These are phyloP conservation scores for Megaustenia siamemsis DNA, from an alignment of 2,888 invertebrate species.

Conservation along the genomic window DNA sequence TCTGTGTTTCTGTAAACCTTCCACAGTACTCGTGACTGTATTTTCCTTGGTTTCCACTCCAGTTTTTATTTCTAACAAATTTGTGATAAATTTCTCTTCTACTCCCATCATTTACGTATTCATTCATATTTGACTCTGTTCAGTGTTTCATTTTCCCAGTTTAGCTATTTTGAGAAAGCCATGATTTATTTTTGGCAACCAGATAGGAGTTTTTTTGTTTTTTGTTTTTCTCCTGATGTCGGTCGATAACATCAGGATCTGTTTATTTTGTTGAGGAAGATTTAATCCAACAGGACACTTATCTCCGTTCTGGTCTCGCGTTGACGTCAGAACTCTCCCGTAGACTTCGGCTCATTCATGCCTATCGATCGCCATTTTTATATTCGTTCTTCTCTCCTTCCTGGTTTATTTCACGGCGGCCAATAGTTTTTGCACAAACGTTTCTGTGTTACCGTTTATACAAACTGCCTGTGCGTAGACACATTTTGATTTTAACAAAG, in stretches of 20 bases:
- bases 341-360: background rate
- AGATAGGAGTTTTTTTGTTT: background rate
- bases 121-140: background rate
- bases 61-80: too few species aligned
- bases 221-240: background rate
- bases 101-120: background rate
- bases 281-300: background rate
- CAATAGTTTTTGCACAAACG: too few species aligned
- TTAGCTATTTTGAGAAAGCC: background rate
- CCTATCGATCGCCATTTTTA: background rate
- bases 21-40: too few species aligned
- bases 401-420: background rate
- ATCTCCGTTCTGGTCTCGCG: background rate
- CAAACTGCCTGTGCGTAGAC: too few species aligned
- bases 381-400: background rate
- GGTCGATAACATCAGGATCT: background rate
- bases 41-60: too few species aligned
- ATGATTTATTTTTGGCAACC: background rate
- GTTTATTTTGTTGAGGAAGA: background rate
- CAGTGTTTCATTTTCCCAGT: background rate
- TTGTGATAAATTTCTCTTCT: too few species aligned
- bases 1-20: background rate
- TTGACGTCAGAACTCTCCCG: conserved; percentile 4
- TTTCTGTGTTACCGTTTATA: too few species aligned
- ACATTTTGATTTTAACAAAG: too few species aligned